Percentiles rank a stretch among this genome's conserved stretches.
These are phyloP conservation scores for Thryonomys swinderianus DNA, from an alignment of 2,113 vertebrate species.

Conservation along the genomic window DNA sequence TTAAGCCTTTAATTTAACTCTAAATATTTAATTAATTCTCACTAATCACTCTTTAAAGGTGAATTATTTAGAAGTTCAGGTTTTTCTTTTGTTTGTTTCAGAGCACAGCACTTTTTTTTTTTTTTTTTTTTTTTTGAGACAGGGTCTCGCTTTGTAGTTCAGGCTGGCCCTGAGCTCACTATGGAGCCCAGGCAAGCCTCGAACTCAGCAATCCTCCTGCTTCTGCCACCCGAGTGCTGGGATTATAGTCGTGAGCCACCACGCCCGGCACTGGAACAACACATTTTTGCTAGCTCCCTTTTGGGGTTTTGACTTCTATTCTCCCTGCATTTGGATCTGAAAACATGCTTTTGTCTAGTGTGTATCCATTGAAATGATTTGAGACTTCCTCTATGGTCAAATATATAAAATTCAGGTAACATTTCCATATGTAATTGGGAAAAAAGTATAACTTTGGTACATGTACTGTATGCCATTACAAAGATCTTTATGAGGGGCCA, in stretches of 20 bases:
- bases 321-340: background rate
- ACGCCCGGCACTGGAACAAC: background rate
- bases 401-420: constrained; percentile 38
- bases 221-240: too few species aligned
- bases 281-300: background rate
- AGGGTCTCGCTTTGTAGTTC: too few species aligned
- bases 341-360: constrained; percentile 13
- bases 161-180: too few species aligned
- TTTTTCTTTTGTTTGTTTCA: constrained; percentile 33
- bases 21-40: constrained; percentile 68
- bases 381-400: constrained; percentile 36
- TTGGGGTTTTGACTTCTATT: constrained; percentile 24
- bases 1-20: constrained; percentile 33
- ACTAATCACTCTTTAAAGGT: constrained; percentile 46
- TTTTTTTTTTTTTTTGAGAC: constrained; percentile 43
- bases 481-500: too few species aligned
- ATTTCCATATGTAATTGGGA: constrained; percentile 18
- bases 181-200: too few species aligned
- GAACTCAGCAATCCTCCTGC: too few species aligned
- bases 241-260: too few species aligned
- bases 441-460: constrained; percentile 28
- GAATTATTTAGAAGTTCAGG: constrained; percentile 67
- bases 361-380: constrained; percentile 45
- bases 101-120: constrained; percentile 15
- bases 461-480: constrained; percentile 50